These are phyloP conservation scores for Eristalinus aeneus DNA, from an alignment of 2,888 invertebrate species.

Conservation along the genomic window DNA sequence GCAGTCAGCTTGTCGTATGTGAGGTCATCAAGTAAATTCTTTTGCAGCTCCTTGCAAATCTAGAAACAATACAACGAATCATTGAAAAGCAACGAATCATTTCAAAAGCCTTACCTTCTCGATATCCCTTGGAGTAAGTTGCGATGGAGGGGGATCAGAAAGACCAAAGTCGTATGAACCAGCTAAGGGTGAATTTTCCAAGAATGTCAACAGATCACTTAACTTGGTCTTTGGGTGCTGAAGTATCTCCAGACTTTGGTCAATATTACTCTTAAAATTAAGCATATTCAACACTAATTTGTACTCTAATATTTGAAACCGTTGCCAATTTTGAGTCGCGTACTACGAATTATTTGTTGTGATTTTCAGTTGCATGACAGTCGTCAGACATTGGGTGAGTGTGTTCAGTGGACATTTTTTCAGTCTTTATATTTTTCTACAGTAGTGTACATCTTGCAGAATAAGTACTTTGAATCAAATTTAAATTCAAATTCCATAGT, in stretches of 20 bases:
- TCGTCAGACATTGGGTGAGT: neutral
- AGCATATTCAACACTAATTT: conserved; percentile 17
- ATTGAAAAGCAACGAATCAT: neutral
- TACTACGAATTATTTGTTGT: conserved; percentile 16
- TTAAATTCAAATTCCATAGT: too few species aligned
- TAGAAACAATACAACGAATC: conserved; percentile 84
- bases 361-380: conserved; percentile 22
- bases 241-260: conserved; percentile 11
- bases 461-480: too few species aligned
- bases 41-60: conserved; percentile 71
- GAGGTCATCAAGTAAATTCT: conserved; percentile 69
- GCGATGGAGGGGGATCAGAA: neutral
- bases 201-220: conserved; percentile 15
- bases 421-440: neutral
- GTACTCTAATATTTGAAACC: neutral
- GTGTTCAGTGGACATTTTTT: neutral
- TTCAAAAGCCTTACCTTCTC: neutral
- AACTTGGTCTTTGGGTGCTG: conserved; percentile 27
- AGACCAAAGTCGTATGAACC: conserved; percentile 31
- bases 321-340: neutral
- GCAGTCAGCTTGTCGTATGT: conserved; percentile 73
- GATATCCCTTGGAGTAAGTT: conserved; percentile 23
- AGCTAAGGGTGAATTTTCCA: conserved; percentile 33
- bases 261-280: neutral
- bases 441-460: too few species aligned